Evolutionary conservation across 2,888 invertebrate species (phyloP), one percentile per base, ranked within the genome.

Genomic region (Antheraea yamamai): DNA sequence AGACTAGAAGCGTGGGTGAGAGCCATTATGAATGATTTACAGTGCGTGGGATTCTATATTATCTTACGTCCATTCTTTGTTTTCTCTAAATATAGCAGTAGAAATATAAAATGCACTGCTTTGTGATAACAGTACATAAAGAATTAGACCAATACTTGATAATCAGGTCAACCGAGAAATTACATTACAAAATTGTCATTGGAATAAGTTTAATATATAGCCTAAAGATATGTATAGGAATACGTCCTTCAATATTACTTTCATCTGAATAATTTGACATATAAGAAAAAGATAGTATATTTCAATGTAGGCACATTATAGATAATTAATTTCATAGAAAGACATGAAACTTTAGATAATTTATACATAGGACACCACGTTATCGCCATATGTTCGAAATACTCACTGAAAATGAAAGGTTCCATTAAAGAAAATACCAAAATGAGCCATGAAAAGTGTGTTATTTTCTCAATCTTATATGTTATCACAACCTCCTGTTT

Each of bases 1-100:
- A 70, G 20, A 39, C 39, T 70, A 39, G 35, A 35, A 68, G 70
- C n/a, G 70, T 70, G 39, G 70, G 70, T 39, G 70, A 8, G 39
- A 39, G 39, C 70, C 70, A 39, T 70, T 70, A 70, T 70, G 70
- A 70, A 70, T 70, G 70, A 70, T 70, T 70, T 70, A 39, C 70
- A 39, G 12, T 55, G 23, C 71, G 23, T 68, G 20, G 35, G 66
- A 52, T 10, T 23, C 26, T 23, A 14, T 61, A 23, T 58, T 8
- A 0, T 66, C 26, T 20, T n/a, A 35, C 12, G 14, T 39, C 30
- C 23, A 23, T 26, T 71, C 23, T 47, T 26, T 20, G 30, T 39
- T 7, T 18, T 20, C 7, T n/a, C 39, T 39, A 39, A 70, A 70
- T 66, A 30, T 26, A 66, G 30, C 26, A 30, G 4, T 61, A 23